These are phyloP conservation scores for Ceraclea dissimilis DNA, from an alignment of 2,888 invertebrate genomes.

Conservation along the genomic window DNA sequence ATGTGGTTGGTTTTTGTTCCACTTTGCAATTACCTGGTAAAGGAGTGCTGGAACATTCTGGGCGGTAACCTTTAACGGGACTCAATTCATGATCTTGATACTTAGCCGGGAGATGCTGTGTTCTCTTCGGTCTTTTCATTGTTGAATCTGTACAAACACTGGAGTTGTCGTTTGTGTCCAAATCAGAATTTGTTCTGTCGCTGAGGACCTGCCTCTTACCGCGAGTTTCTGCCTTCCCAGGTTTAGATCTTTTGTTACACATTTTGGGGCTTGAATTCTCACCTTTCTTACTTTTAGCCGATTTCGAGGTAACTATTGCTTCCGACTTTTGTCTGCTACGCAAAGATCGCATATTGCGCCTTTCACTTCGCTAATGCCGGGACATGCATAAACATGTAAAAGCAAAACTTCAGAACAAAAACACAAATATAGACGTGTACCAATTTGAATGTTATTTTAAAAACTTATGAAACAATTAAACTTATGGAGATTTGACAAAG, in stretches of 20 bases:
- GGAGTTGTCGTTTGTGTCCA: conserved; percentile 8
- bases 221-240: conserved; percentile 4
- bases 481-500: no score
- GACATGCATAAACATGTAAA: conserved; percentile 1
- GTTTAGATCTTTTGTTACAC: conserved; percentile 10
- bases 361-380: conserved; percentile 10
- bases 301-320: background rate
- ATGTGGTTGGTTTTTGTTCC: background rate
- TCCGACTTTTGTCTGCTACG: conserved; percentile 13
- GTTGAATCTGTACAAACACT: background rate
- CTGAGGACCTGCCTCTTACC: conserved; percentile 20
- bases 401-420: background rate
- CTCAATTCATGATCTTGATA: conserved; percentile 39
- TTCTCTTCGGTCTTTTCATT: conserved; percentile 34
- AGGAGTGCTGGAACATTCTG: conserved; percentile 20
- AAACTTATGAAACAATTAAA: background rate
- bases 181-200: conserved; percentile 22
- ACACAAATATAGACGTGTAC: background rate
- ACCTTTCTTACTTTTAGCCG: conserved; percentile 4
- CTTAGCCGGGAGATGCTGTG: conserved; percentile 36
- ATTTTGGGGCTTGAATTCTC: conserved; percentile 18
- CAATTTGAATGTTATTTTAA: background rate
- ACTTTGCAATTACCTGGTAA: background rate
- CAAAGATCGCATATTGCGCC: conserved; percentile 18
- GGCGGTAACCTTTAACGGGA: conserved; percentile 28